phyloP scores from a whole-genome alignment of 2,797 vertebrate species.

The Amblyraja radiata region DNA sequence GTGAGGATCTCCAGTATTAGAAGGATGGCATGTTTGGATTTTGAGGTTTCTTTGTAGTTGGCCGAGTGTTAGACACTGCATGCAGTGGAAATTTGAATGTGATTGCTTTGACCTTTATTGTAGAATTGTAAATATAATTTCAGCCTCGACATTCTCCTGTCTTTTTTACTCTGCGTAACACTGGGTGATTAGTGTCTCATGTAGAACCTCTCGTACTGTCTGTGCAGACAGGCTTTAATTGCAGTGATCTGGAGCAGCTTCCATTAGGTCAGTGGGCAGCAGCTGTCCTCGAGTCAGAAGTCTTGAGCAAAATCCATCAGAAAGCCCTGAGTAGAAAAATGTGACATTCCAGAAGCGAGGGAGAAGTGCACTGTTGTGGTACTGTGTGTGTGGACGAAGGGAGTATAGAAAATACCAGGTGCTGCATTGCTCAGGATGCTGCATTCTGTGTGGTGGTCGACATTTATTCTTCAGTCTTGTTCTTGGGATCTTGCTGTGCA shows the following conservation, averaged over 20 bases:
- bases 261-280: not conserved
- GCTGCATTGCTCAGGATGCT: too few relatives aligned
- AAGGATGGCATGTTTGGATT: not conserved
- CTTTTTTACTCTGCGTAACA: not conserved
- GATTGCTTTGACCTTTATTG: not conserved
- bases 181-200: not conserved
- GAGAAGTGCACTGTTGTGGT: too few relatives aligned
- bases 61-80: not conserved
- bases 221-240: not conserved
- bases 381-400: too few relatives aligned
- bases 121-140: slow-evolving; percentile 24
- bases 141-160: not conserved
- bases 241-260: not conserved
- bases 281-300: too few relatives aligned
- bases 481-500: too few relatives aligned
- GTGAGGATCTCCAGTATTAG: not conserved
- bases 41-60: not conserved
- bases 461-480: too few relatives aligned
- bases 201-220: not conserved
- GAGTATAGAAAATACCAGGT: too few relatives aligned
- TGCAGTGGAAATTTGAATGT: not conserved
- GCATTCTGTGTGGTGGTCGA: too few relatives aligned
- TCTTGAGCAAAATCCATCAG: too few relatives aligned
- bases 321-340: too few relatives aligned
- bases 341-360: too few relatives aligned